These are phyloP conservation scores for Hepsetus odoe DNA, from an alignment of 2,113 vertebrate genomes.

Conservation along the genomic window DNA sequence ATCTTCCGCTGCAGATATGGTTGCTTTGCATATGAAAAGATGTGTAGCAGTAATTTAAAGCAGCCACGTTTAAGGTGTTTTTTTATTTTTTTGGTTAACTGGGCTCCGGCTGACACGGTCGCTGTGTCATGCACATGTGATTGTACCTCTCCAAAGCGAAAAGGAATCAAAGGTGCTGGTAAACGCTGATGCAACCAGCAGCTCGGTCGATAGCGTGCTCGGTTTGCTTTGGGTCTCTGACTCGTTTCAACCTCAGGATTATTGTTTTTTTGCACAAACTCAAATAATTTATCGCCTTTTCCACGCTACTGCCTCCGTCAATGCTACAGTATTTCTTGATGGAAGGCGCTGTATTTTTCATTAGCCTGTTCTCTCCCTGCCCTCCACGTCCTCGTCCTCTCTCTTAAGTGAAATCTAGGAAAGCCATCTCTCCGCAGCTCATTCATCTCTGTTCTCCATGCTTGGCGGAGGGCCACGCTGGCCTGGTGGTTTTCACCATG, in stretches of 20 bases:
- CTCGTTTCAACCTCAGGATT: background rate
- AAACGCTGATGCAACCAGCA: no score
- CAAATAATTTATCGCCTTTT: background rate
- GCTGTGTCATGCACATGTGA: background rate
- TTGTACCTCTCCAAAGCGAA: background rate
- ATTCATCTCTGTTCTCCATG: background rate
- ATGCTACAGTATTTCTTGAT: background rate
- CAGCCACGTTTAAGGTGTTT: background rate
- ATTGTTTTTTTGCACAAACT: background rate
- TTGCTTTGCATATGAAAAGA: constrained; percentile 37
- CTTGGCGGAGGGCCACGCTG: background rate
- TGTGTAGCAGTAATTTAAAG: constrained; percentile 15
- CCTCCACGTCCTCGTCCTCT: background rate
- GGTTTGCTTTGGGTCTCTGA: background rate
- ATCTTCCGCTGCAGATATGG: constrained; percentile 26
- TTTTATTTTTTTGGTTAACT: constrained; percentile 35
- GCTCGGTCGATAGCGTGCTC: no score
- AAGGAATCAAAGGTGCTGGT: no score
- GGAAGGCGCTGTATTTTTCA: constrained; percentile 5
- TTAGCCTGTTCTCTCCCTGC: background rate
- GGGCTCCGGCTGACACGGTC: background rate
- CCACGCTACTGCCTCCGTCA: background rate
- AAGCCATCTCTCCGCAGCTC: background rate
- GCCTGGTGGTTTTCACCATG: background rate
- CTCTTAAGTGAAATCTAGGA: background rate